A percentile compares a stretch with the other conserved stretches of the same genome.
Evolutionary conservation across 2,797 vertebrate genomes (phyloP).

Genomic region (Sparus aurata): DNA sequence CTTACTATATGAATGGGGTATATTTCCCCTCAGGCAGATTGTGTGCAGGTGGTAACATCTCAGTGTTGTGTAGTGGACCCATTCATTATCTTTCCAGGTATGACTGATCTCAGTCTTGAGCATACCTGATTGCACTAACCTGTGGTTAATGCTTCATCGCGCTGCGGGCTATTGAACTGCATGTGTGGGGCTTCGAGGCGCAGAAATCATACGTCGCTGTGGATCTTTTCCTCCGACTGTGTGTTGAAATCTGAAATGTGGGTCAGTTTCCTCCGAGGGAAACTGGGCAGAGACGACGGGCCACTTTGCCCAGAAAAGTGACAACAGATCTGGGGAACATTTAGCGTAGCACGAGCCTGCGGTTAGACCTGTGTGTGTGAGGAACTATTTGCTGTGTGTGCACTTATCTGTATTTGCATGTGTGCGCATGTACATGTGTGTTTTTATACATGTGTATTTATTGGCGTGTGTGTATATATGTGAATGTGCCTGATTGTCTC

Average conservation of each 20-base stretch:
- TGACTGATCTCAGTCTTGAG: slow-evolving; percentile 3
- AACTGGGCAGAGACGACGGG: slow-evolving; percentile 46
- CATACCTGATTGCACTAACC: not conserved
- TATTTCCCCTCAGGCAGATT: slow-evolving; percentile 17
- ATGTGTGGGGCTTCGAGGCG: not conserved
- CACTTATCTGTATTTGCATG: not conserved
- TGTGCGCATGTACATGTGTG: not conserved
- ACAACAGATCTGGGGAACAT: slow-evolving; percentile 29
- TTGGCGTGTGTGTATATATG: not conserved
- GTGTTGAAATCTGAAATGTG: slow-evolving; percentile 22
- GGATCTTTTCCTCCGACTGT: not conserved
- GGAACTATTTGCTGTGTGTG: slow-evolving; percentile 5
- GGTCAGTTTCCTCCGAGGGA: slow-evolving; percentile 37
- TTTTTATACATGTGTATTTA: not conserved
- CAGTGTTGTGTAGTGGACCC: slow-evolving; percentile 1
- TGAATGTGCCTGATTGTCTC: not conserved
- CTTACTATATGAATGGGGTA: not conserved
- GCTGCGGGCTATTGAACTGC: not conserved
- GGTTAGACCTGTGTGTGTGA: slow-evolving; percentile 10
- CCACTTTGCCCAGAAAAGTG: not conserved
- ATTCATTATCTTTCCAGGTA: slow-evolving; percentile 31
- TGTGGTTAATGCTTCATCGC: slow-evolving; percentile 7
- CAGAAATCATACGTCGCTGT: not conserved
- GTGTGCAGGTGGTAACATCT: slow-evolving; percentile 10
- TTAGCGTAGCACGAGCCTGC: slow-evolving; percentile 15